Base-by-base conservation (phyloP, 2,113 vertebrate genomes). In the Ciconia maguari region DNA sequence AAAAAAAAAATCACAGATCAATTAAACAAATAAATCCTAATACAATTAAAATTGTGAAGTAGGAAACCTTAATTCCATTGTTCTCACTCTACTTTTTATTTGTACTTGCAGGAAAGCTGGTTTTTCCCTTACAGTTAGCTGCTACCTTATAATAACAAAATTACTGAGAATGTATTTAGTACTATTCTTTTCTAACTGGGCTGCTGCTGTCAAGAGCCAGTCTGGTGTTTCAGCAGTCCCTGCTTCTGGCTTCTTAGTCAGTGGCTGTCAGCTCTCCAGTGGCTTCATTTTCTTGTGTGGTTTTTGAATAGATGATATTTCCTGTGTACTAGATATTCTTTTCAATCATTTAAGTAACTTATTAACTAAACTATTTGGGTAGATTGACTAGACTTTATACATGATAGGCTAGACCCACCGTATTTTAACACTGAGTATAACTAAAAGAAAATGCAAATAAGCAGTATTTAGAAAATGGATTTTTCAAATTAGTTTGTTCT, bases 321-420 rank as follows among this genome's bases (percentile, higher is more conserved):
- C 52, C 41, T n/a, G 36, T 36, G 32, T 10, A 3, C 62, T 69
- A 49, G 20, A n/a, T 6, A 52, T 4, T 55, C 20, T 58, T 58
- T 83, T 51, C 72, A 48, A 72, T 85, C 41, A 66, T 69, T 80
- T 68, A 64, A 57, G 25, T 34, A 13, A 49, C 42, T 70, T 46
- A 25, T 44, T 84, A 90, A 57, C 69, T 62, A 15, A 86, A 32
- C 22, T 20, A 1, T 44, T 42, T 22, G 42, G 41, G n/a, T 57
- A 15, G 69, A 15, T 48, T 48, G 36, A 9, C 14, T 24, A 4
- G 36, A 11, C 18, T 70, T 38, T 15, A 5, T 14, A 18, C 3
- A 1, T 42, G 46, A 2, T 6, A 32, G 42, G 24, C 41, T 38
- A 15, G 30, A 18, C 2, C 14, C 19, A 24, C 52, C 0, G 0